Evolutionary conservation across 2,797 vertebrate genomes (phyloP).

Genomic region (Brachymystax lenok): DNA sequence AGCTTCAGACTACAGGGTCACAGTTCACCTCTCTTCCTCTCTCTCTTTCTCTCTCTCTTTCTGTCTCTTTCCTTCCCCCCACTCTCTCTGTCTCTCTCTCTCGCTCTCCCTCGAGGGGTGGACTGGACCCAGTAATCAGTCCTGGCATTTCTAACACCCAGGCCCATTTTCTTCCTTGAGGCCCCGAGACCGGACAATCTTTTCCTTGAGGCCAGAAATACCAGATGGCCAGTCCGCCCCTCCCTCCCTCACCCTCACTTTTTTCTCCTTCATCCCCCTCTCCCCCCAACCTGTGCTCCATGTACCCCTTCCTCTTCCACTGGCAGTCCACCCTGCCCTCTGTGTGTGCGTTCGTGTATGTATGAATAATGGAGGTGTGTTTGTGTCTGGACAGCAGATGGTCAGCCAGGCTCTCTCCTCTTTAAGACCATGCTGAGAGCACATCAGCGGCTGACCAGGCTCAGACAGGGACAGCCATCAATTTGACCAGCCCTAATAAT

Average conservation of each 20-base stretch:
- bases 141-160: too few relatives aligned
- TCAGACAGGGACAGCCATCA: slow-evolving; percentile 6
- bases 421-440: slow-evolving; percentile 51
- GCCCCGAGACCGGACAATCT: too few relatives aligned
- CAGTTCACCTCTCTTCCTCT: slow-evolving; percentile 45
- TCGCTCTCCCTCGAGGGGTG: too few relatives aligned
- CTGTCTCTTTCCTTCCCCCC: slow-evolving; percentile 18
- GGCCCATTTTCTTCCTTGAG: too few relatives aligned
- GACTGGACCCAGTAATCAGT: too few relatives aligned
- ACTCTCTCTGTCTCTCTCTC: slow-evolving; percentile 18
- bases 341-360: slow-evolving; percentile 45
- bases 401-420: slow-evolving; percentile 55
- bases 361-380: slow-evolving; percentile 70
- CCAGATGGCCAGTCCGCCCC: too few relatives aligned
- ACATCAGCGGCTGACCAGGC: slow-evolving; percentile 60
- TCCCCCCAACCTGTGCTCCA: too few relatives aligned
- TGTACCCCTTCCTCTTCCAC: background rate
- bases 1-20: slow-evolving; percentile 52
- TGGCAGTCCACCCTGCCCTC: background rate
- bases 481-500: background rate
- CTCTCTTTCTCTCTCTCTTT: slow-evolving; percentile 4
- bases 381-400: slow-evolving; percentile 72
- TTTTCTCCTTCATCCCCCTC: too few relatives aligned
- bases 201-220: too few relatives aligned
- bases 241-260: too few relatives aligned